Conservation (phyloP, 2,888 invertebrate species). For the Chouioia cunea region DNA sequence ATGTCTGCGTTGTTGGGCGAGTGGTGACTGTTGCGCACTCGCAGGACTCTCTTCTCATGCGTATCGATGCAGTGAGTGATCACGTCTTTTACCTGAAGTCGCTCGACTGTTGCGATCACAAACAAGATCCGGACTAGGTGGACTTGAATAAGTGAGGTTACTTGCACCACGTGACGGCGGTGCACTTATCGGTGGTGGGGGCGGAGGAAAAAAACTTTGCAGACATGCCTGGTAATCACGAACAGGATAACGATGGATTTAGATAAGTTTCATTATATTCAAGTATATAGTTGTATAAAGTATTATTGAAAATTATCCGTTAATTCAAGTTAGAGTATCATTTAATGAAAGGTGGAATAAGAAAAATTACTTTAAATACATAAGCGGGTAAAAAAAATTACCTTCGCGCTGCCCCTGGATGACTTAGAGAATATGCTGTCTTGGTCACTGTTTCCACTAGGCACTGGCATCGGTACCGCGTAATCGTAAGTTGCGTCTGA, state of each 20-base stretch:
- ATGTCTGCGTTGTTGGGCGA: constrained; percentile 29
- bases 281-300: too few species aligned
- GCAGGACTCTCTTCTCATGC: constrained; percentile 58
- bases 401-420: constrained; percentile 67
- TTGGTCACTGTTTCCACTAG: constrained; percentile 67
- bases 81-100: constrained; percentile 66
- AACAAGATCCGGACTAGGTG: constrained; percentile 66
- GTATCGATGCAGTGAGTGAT: constrained; percentile 66
- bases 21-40: constrained; percentile 17
- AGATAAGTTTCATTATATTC: too few species aligned
- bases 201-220: constrained; percentile 68
- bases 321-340: too few species aligned
- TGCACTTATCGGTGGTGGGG: constrained; percentile 65
- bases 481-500: constrained; percentile 67
- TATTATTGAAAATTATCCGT: too few species aligned
- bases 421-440: constrained; percentile 67
- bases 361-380: too few species aligned
- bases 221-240: constrained; percentile 62
- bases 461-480: constrained; percentile 61
- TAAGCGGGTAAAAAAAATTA: constrained; percentile 46
- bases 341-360: too few species aligned
- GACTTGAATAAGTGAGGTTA: constrained; percentile 66
- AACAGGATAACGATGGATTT: too few species aligned
- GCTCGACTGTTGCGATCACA: constrained; percentile 64
- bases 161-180: constrained; percentile 64